These are phyloP conservation scores for Lepidocyrtoides sp. DNA, from an alignment of 2,888 invertebrate genomes.

Conservation along the genomic window DNA sequence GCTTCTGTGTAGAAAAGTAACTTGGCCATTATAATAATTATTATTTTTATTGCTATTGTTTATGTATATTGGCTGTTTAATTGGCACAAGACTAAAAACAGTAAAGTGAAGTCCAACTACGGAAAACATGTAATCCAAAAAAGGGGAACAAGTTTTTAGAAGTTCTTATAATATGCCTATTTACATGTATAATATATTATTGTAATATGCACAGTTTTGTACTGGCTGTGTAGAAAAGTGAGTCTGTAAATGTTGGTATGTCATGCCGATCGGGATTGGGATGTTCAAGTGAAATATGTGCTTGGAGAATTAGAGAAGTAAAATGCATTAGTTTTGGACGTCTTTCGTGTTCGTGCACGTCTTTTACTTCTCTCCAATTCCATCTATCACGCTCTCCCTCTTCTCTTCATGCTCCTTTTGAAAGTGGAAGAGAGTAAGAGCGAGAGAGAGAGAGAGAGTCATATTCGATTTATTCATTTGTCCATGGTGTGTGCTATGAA, in stretches of 20 bases:
- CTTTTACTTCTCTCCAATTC: constrained; percentile 38
- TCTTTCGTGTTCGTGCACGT: constrained; percentile 35
- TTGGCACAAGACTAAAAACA: constrained; percentile 41
- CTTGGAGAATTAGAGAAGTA: not conserved
- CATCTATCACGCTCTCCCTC: constrained; percentile 56
- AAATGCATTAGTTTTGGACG: constrained; percentile 50
- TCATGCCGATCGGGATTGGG: not conserved
- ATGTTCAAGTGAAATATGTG: constrained; percentile 5
- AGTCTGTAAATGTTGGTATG: not conserved
- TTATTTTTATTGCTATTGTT: constrained; percentile 26
- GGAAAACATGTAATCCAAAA: not conserved
- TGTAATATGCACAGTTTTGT: too few relatives aligned
- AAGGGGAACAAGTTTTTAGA: too few relatives aligned
- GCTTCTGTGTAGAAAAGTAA: not conserved
- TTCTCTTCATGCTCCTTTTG: constrained; percentile 4
- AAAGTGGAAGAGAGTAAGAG: not conserved
- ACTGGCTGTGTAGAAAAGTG: too few relatives aligned
- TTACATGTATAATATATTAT: too few relatives aligned
- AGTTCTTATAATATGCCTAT: too few relatives aligned
- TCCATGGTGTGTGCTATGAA: constrained; percentile 20
- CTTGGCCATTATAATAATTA: constrained; percentile 21
- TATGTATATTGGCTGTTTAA: constrained; percentile 35
- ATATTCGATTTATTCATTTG: constrained; percentile 60
- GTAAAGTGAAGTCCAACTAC: constrained; percentile 17
- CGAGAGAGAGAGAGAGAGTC: constrained; percentile 31